Evolutionary conservation across 2,888 invertebrate species (phyloP), one percentile per base, ranked within the genome.

Genomic region (Parelbella ahira): DNA sequence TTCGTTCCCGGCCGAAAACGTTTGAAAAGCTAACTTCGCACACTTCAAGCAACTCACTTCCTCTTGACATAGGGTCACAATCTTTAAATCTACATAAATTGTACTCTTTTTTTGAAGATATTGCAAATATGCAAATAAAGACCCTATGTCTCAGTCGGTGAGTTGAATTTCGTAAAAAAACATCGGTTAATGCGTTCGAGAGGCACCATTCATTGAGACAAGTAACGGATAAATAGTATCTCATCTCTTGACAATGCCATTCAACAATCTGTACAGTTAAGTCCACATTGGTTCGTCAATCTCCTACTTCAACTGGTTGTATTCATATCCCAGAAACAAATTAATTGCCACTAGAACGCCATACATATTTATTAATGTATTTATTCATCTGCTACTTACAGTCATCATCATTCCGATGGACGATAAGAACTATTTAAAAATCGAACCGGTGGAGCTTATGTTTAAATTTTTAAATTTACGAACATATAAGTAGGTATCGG

Each of bases 181-280:
- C 19, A 48, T 46, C 44, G 12, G 28, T 44, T 39, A 24, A 46
- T 34, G 45, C 19, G 13, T 51, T 68, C 63, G 65, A 65, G 70
- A 73, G 71, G 68, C 68, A 75, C 76, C 78, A 81, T 82, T 82
- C 83, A 84, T 83, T 83, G 74, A 84, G 77, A 77, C 72, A 78
- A 82, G 75, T 83, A 83, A 83, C 83, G 83, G 83, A 70, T 76
- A 78, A 77, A 81, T 82, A 82, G 80, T 82, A 76, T 78, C 75
- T 78, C 63, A 66, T 57, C 69, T 71, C 77, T 74, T 69, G 71
- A 64, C 74, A 68, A 65, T 71, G 77, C 80, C 83, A 82, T 83
- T 83, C 83, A 82, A 79, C 66, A 63, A 49, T 58, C 49, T 36
- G 79, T 80, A 81, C 71, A 63, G 51, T 75, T 76, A 56, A 45